A percentile compares a stretch with the other conserved stretches of the same genome.
phyloP scores from a whole-genome alignment of 2,113 vertebrate genomes.

The Haemorhous mexicanus region DNA sequence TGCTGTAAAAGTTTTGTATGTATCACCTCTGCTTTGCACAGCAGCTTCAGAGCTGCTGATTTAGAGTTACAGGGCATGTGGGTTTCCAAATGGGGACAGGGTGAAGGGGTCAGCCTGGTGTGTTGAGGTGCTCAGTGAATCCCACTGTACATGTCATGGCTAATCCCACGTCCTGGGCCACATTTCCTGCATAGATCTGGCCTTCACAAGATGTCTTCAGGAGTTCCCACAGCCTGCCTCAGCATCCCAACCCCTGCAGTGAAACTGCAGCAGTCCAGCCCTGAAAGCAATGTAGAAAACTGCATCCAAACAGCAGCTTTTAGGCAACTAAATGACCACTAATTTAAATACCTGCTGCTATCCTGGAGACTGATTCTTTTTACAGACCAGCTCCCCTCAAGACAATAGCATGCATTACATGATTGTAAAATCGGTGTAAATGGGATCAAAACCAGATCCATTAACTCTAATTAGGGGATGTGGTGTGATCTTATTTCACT shows the following conservation, averaged over 20 bases:
- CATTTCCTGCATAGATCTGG: not conserved
- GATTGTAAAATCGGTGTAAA: not conserved
- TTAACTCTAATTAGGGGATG: constrained; percentile 9
- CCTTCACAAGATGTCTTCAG: not conserved
- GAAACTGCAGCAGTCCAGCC: not conserved
- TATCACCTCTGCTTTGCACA: not conserved
- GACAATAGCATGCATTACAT: not conserved
- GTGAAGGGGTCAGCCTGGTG: rapidly evolving
- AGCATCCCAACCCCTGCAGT: not conserved
- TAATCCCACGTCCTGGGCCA: not conserved
- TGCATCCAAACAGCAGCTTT: not conserved
- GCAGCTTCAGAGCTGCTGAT: not conserved
- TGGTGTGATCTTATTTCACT: not conserved
- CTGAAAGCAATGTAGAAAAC: not conserved
- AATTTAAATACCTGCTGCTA: not conserved
- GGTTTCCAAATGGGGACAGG: not conserved
- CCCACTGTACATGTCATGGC: rapidly evolving
- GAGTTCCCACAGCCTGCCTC: not conserved
- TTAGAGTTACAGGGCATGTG: not conserved
- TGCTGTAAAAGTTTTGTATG: not conserved
- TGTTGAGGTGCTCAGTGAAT: not conserved
- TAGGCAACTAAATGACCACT: not conserved
- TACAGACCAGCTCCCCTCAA: not conserved
- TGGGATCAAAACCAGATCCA: constrained; percentile 14
- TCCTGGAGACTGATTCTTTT: not conserved